Conservation (phyloP, 2,113 vertebrate genomes). For the Patagioenas fasciata region DNA sequence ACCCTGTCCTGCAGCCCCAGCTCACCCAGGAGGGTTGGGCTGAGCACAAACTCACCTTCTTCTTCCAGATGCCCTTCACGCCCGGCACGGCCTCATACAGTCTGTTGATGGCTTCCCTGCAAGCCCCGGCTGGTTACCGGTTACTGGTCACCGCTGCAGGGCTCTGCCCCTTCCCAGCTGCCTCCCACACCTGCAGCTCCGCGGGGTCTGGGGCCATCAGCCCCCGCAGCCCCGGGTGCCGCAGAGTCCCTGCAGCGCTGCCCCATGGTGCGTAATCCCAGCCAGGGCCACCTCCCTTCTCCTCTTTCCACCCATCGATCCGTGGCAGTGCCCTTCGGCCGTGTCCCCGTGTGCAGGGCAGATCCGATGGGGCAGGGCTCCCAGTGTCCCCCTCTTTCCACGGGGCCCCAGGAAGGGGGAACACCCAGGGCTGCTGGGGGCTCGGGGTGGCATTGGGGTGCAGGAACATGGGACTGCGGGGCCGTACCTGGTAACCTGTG, state of each 20-base stretch:
- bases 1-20: background rate
- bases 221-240: accelerated
- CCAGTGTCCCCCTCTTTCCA: accelerated
- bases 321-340: background rate
- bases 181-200: accelerated
- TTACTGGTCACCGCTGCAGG: background rate
- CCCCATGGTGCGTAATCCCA: background rate
- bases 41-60: slow-evolving; percentile 80
- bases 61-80: slow-evolving; percentile 90
- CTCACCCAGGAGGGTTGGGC: accelerated
- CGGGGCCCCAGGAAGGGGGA: background rate
- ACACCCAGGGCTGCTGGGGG: accelerated
- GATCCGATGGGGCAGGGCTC: background rate
- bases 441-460: accelerated
- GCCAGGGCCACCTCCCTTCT: slow-evolving; percentile 40
- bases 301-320: slow-evolving; percentile 40
- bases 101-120: slow-evolving; percentile 95
- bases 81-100: slow-evolving; percentile 93
- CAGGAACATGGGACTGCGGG: accelerated
- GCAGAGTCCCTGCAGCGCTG: background rate
- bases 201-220: background rate
- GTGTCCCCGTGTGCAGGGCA: background rate
- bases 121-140: background rate
- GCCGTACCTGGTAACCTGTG: slow-evolving; percentile 93
- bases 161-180: background rate